phyloP scores from a whole-genome alignment of 1,140 invertebrate genomes.

The Lordiphosa stackelbergi region DNA sequence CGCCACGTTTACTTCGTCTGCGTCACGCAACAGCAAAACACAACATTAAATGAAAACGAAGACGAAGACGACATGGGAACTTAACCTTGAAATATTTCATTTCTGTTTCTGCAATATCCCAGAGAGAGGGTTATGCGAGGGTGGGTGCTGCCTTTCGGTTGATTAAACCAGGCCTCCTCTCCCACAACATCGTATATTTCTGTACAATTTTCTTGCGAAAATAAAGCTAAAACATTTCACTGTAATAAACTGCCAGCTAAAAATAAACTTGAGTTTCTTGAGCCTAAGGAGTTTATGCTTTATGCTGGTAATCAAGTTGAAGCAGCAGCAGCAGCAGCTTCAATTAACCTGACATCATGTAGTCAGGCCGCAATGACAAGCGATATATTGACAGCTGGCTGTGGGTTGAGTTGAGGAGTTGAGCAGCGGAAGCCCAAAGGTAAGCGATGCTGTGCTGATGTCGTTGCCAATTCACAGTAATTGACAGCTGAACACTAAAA shows the following conservation, averaged over 20 bases:
- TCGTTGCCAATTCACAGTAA: slow-evolving; percentile 31
- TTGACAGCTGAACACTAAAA: slow-evolving; percentile 37
- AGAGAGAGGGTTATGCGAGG: not conserved
- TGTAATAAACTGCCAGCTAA: slow-evolving; percentile 48
- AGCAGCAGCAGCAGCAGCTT: slow-evolving; percentile 28
- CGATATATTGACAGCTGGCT: slow-evolving; percentile 33
- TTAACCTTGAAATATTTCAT: slow-evolving; percentile 62
- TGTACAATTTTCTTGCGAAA: slow-evolving; percentile 36
- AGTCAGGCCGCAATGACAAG: slow-evolving; percentile 23
- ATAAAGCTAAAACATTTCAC: slow-evolving; percentile 46
- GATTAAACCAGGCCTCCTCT: slow-evolving; percentile 24
- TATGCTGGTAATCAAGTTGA: slow-evolving; percentile 21
- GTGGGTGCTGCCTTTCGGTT: slow-evolving; percentile 17
- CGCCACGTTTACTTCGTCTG: slow-evolving; percentile 26
- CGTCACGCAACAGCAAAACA: slow-evolving; percentile 50
- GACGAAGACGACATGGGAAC: slow-evolving; percentile 61
- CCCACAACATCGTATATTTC: slow-evolving; percentile 4
- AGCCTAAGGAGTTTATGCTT: slow-evolving; percentile 16
- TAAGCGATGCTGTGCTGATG: slow-evolving; percentile 4
- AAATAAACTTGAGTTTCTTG: slow-evolving; percentile 33
- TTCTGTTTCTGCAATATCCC: slow-evolving; percentile 20
- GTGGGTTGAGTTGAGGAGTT: slow-evolving; percentile 1
- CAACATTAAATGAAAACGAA: slow-evolving; percentile 50
- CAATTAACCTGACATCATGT: slow-evolving; percentile 41
- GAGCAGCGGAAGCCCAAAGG: slow-evolving; percentile 9